phyloP scores from a whole-genome alignment of 2,113 vertebrate genomes.

The Pachypanchax playfairii region DNA sequence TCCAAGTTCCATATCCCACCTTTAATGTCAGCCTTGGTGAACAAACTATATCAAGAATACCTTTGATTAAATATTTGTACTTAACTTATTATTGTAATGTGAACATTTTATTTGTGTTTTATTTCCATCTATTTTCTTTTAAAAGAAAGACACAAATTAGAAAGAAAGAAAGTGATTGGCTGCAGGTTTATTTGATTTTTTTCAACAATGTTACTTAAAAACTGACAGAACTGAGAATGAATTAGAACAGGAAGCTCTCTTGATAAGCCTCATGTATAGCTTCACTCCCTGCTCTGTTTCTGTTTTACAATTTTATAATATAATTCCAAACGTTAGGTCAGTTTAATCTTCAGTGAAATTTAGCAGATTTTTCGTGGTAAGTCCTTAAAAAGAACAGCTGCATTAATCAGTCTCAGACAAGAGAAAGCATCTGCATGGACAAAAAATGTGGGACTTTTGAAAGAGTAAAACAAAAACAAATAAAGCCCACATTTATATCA shows the following conservation, averaged over 20 bases:
- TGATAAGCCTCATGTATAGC: conserved; percentile 75
- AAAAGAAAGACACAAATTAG: no score
- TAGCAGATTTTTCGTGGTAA: background rate
- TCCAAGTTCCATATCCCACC: no score
- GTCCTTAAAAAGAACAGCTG: background rate
- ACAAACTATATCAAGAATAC: no score
- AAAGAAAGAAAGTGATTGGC: no score
- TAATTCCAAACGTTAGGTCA: conserved; percentile 38
- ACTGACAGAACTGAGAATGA: conserved; percentile 63
- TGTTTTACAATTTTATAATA: conserved; percentile 1
- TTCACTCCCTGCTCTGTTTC: conserved; percentile 40
- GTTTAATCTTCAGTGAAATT: conserved; percentile 1
- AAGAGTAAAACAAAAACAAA: conserved; percentile 75
- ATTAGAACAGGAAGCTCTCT: conserved; percentile 80
- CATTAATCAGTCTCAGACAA: conserved; percentile 1
- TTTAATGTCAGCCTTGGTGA: no score
- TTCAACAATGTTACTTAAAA: conserved; percentile 67
- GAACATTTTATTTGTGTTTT: conserved; percentile 13
- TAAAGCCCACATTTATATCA: conserved; percentile 65
- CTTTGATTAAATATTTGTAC: no score
- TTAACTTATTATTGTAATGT: no score
- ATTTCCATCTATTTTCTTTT: no score
- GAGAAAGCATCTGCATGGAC: conserved; percentile 65
- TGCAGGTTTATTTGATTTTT: conserved; percentile 46
- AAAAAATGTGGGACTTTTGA: conserved; percentile 65